Evolutionary conservation across 2,888 invertebrate genomes (phyloP).

Genomic region (Dyspetes luteomarginatus): DNA sequence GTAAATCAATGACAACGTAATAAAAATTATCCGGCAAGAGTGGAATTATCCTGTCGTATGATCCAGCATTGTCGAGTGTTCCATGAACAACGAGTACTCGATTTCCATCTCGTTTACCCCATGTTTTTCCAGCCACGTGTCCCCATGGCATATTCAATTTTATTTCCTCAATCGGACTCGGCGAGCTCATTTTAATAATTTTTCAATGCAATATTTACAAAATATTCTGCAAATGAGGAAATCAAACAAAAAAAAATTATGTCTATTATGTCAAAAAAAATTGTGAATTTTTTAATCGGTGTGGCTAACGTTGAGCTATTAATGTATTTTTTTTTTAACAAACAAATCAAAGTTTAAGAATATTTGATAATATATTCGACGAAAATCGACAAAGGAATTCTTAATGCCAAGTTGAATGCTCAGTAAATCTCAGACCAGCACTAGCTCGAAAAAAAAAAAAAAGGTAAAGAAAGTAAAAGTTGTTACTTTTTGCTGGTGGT

Average conservation of each 20-base stretch:
- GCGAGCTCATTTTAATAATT: slow-evolving; percentile 29
- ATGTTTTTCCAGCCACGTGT: slow-evolving; percentile 84
- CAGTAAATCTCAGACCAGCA: too few relatives aligned
- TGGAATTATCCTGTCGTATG: slow-evolving; percentile 82
- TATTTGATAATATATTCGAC: too few relatives aligned
- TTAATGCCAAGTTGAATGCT: too few relatives aligned
- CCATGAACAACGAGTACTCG: slow-evolving; percentile 80
- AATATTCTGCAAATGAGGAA: background rate
- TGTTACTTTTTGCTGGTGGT: too few relatives aligned
- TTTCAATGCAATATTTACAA: background rate
- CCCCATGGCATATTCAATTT: slow-evolving; percentile 86
- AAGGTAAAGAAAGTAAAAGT: too few relatives aligned
- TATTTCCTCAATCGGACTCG: slow-evolving; percentile 77
- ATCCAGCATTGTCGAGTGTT: slow-evolving; percentile 82
- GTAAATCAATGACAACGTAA: slow-evolving; percentile 83
- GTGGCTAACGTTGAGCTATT: too few relatives aligned
- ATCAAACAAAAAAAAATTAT: background rate
- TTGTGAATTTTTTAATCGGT: too few relatives aligned
- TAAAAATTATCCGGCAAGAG: slow-evolving; percentile 79
- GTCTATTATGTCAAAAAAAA: background rate
- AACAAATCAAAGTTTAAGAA: too few relatives aligned
- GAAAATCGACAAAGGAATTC: too few relatives aligned
- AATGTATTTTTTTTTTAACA: too few relatives aligned
- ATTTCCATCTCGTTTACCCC: slow-evolving; percentile 76
- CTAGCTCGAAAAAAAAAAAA: too few relatives aligned